These are phyloP conservation scores for Psammodynastes pulverulentus DNA, from an alignment of 2,113 vertebrate genomes.

Conservation along the genomic window DNA sequence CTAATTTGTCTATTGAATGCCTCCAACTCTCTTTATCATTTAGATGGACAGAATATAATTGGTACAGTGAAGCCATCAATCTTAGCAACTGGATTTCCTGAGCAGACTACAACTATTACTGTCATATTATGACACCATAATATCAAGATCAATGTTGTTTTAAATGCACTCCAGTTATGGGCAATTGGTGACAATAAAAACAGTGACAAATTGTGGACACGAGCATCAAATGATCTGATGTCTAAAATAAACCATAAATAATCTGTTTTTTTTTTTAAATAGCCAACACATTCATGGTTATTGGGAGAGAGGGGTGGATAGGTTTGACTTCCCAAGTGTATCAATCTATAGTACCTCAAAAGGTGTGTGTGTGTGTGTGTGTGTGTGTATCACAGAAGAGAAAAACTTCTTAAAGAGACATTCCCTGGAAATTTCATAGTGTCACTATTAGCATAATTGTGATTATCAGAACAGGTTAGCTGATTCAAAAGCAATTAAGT, in stretches of 20 bases:
- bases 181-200: constrained; percentile 81
- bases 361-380: background rate
- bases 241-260: constrained; percentile 73
- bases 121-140: constrained; percentile 79
- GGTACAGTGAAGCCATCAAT: constrained; percentile 76
- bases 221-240: constrained; percentile 68
- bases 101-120: constrained; percentile 75
- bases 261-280: constrained; percentile 37
- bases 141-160: constrained; percentile 81
- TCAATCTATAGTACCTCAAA: background rate
- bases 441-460: background rate
- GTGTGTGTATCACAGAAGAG: background rate
- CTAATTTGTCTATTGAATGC: constrained; percentile 75
- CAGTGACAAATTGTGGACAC: constrained; percentile 78
- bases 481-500: background rate
- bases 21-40: constrained; percentile 75
- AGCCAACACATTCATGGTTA: background rate
- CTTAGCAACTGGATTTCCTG: constrained; percentile 70
- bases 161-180: constrained; percentile 80
- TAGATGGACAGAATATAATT: constrained; percentile 79
- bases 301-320: constrained; percentile 30
- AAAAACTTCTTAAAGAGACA: constrained; percentile 5
- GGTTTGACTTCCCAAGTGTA: background rate
- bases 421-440: background rate
- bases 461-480: background rate